These are phyloP conservation scores for Chrysocyon brachyurus DNA, from an alignment of 2,797 vertebrate genomes.

Conservation along the genomic window DNA sequence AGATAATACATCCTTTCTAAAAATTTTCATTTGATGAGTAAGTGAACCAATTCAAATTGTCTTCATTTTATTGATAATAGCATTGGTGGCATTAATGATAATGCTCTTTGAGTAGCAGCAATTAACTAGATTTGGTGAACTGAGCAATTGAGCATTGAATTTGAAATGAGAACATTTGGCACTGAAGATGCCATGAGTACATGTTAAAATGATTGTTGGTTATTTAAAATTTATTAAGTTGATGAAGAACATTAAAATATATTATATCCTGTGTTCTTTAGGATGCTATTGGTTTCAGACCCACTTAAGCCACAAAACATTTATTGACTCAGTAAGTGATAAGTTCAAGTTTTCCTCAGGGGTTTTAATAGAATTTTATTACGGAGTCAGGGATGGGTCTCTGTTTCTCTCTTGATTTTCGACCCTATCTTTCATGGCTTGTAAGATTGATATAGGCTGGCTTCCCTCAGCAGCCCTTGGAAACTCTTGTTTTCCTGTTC, in stretches of 20 bases:
- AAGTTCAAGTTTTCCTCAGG: slow-evolving; percentile 17
- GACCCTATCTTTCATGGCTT: neutral
- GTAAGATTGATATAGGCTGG: neutral
- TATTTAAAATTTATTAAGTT: slow-evolving; percentile 72
- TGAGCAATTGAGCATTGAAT: slow-evolving; percentile 59
- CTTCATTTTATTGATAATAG: slow-evolving; percentile 72
- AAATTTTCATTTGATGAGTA: slow-evolving; percentile 65
- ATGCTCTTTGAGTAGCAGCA: slow-evolving; percentile 68
- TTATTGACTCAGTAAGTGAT: slow-evolving; percentile 41
- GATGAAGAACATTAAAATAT: slow-evolving; percentile 49
- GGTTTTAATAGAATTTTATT: slow-evolving; percentile 53
- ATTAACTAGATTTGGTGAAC: slow-evolving; percentile 71
- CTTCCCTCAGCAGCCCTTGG: neutral
- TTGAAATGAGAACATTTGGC: slow-evolving; percentile 65
- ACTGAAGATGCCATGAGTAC: slow-evolving; percentile 26
- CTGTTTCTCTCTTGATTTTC: slow-evolving; percentile 36
- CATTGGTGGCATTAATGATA: slow-evolving; percentile 67
- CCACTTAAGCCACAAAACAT: slow-evolving; percentile 32
- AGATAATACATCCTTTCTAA: slow-evolving; percentile 60
- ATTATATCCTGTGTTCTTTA: slow-evolving; percentile 43
- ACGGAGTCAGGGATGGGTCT: neutral
- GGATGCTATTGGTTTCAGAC: slow-evolving; percentile 24
- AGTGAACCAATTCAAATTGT: slow-evolving; percentile 60
- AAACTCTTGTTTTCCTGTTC: neutral
- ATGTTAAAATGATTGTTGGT: slow-evolving; percentile 67